Base-by-base conservation (phyloP, 2,797 vertebrate genomes). In the Saxicola maurus region DNA sequence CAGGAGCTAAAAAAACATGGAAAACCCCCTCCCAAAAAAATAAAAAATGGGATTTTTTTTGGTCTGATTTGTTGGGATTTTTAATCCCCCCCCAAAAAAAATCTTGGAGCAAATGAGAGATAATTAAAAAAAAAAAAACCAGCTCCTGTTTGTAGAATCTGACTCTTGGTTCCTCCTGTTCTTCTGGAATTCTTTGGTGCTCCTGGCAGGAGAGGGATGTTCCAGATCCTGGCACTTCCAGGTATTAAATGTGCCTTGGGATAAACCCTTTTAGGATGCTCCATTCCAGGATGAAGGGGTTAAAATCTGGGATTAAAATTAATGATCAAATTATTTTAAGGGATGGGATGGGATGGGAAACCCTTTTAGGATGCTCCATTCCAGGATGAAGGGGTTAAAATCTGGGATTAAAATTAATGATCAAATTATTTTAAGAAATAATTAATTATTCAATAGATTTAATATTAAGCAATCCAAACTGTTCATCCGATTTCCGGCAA, bases 401-500 rank as follows among this genome's bases (percentile, higher is more conserved):
- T 21, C 19, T 17, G 17, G 14, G 33, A 65, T 27, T 11, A 4
- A 46, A 55, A 55, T 30, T 4, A 13, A n/a, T 6, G 11, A 18
- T 14, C 1, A 6, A 12, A 42, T 42, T 52, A 30, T 24, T 28
- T 2, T 16, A 10, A 42, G 15, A 3, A 10, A 2, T 21, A 14
- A 27, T 46, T 46, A 13, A 27, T 38, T 38, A 6, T 17, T 3
- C 2, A 2, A 2, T 1, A 3, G 8, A 23, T 46, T 38, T 13
- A 5, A 17, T 27, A 6, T 27, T 11, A 7, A 38, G 23, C 11
- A 27, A 56, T 56, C 40, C 11, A 6, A 18, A 31, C 0, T 21
- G 1, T 46, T 13, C 1, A 0, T 46, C 13, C 1, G 1, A 3
- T n/a, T 65, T 31, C 49, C 0, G 0, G 21, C 4, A 46, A 65